These are phyloP conservation scores for Lasioglossum calceatum DNA, from an alignment of 2,888 invertebrate species.

Conservation along the genomic window DNA sequence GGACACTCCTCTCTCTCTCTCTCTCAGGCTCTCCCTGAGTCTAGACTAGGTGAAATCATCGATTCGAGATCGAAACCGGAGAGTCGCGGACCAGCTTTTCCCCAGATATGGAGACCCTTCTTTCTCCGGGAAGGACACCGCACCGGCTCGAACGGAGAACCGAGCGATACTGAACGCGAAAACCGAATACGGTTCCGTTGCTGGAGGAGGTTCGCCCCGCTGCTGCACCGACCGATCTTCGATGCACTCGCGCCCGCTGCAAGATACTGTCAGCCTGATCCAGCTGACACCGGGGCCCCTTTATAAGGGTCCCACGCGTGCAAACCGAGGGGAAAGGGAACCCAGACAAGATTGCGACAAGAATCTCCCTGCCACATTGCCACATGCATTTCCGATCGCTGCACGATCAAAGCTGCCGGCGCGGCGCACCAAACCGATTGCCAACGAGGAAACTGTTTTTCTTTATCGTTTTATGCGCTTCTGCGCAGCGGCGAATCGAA, in stretches of 20 bases:
- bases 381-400: background rate
- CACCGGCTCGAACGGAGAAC: background rate
- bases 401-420: background rate
- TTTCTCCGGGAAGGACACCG: background rate
- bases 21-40: background rate
- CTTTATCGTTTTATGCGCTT: too few relatives aligned
- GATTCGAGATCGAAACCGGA: background rate
- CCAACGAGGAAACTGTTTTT: background rate
- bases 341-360: background rate
- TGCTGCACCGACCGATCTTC: slow-evolving; percentile 10
- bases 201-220: background rate
- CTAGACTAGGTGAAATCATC: background rate
- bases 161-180: slow-evolving; percentile 1
- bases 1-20: background rate
- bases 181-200: background rate
- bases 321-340: background rate
- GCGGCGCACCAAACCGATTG: background rate
- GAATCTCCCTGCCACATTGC: background rate
- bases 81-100: background rate
- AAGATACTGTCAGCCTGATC: slow-evolving; percentile 76
- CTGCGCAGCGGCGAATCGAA: too few relatives aligned
- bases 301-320: slow-evolving; percentile 58
- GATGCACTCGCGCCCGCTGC: slow-evolving; percentile 72
- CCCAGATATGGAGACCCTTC: background rate
- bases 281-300: slow-evolving; percentile 57